Base-by-base conservation (phyloP, 2,888 invertebrate genomes). In the Pemphredon lugubris region DNA sequence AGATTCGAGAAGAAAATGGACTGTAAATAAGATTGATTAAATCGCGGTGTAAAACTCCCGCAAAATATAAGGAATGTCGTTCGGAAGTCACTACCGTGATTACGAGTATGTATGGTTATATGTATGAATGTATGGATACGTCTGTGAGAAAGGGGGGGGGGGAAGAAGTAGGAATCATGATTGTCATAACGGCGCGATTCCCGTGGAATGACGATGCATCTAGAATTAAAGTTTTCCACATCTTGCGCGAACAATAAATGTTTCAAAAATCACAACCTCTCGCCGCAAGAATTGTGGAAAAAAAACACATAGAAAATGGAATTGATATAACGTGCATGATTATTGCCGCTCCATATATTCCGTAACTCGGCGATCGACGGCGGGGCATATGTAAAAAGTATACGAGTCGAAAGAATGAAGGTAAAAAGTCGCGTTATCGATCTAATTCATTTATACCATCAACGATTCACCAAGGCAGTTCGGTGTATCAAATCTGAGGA, bases 401-500 rank as follows among this genome's bases (percentile, higher is more conserved):
- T 37, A 58, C 23, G 45, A 64, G 44, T 39, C 2, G 21, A 21
- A 1, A 32, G 5, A 13, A 26, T 16, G 13, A 45, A 47, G 32
- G 18, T n/a, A 32, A 9, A 47, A 40, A 7, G 30, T 16, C n/a
- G 3, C 26, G 0, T 16, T 13, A 16, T 34, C 7, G n/a, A 37
- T 55, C 16, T 14, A 11, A 9, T 37, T 5, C 16, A 16, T 37
- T 9, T 37, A 5, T 14, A 44, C 37, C n/a, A 42, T n/a, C 9
- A 7, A 1, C 11, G 16, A 14, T 44, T 26, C 18, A 18, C 20
- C 26, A 13, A 14, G 14, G 13, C 2, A 2, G 16, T 32, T 34
- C 39, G 20, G 40, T 18, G 26, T 53, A 63, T 81, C 70, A 81
- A 23, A 81, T 66, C 60, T 89, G 89, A 1, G 90, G 90, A 80